Evolutionary conservation across 2,113 vertebrate species (phyloP).

Genomic region (Gnathonemus echidnorhynchus): DNA sequence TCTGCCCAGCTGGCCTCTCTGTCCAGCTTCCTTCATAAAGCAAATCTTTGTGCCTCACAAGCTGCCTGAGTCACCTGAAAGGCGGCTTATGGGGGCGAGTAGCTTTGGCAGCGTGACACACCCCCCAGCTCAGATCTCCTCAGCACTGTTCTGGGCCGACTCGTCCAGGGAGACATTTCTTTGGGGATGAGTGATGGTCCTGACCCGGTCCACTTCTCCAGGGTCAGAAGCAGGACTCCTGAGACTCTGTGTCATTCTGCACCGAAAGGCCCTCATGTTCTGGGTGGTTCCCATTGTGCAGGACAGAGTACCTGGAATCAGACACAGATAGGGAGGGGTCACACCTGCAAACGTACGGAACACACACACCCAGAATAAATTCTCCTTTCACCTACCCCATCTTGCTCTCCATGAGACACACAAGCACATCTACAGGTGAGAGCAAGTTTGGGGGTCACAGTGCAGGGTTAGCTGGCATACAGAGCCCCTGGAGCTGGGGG

Average conservation of each 20-base stretch:
- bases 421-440: not conserved
- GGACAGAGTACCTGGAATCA: conserved; percentile 56
- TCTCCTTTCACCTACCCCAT: not conserved
- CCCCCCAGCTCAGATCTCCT: not conserved
- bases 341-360: not conserved
- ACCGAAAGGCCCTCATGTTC: conserved; percentile 53
- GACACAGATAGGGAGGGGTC: not conserved
- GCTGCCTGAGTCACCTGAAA: not conserved
- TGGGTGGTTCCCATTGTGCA: conserved; percentile 57
- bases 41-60: not conserved
- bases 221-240: conserved; percentile 66
- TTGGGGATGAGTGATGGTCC: not conserved
- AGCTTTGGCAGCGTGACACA: conserved; percentile 7
- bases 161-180: not conserved
- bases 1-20: not conserved
- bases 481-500: not conserved
- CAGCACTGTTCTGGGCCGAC: not conserved
- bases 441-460: not conserved
- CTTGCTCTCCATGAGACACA: not conserved
- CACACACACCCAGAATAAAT: not conserved
- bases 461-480: not conserved
- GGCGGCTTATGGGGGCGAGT: not conserved
- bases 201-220: conserved; percentile 11
- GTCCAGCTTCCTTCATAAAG: not conserved
- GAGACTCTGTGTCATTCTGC: conserved; percentile 52